These are phyloP conservation scores for Meliscaeva auricollis DNA, from an alignment of 2,888 invertebrate genomes.

Conservation along the genomic window DNA sequence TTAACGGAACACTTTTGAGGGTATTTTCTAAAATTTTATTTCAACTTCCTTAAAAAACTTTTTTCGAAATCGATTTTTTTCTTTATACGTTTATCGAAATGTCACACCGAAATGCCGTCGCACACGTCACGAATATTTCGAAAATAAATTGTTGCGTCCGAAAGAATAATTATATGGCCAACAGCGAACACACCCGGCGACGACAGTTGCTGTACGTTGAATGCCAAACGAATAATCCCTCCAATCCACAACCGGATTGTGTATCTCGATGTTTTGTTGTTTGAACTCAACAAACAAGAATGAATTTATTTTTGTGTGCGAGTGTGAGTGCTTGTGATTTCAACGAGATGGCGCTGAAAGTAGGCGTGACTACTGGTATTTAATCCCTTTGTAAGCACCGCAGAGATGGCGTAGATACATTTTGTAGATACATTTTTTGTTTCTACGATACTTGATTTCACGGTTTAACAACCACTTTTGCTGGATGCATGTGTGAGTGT, in stretches of 20 bases:
- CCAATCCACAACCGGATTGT: conserved; percentile 75
- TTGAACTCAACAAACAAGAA: conserved; percentile 8
- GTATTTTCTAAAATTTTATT: background rate
- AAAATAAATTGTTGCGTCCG: conserved; percentile 34
- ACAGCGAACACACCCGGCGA: conserved; percentile 74
- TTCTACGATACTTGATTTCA: background rate
- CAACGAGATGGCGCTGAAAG: conserved; percentile 76
- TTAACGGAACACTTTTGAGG: conserved; percentile 80
- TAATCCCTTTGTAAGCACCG: conserved; percentile 43
- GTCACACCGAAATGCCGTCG: conserved; percentile 31
- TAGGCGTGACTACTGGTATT: conserved; percentile 44
- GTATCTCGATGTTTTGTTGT: conserved; percentile 26
- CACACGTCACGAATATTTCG: conserved; percentile 29
- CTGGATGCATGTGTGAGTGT: conserved; percentile 9
- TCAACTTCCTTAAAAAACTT: too few species aligned
- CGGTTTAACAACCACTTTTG: conserved; percentile 1
- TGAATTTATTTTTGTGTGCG: conserved; percentile 45
- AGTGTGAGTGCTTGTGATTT: conserved; percentile 20
- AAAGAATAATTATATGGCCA: conserved; percentile 43
- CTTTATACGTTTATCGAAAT: too few species aligned
- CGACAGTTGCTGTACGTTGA: conserved; percentile 74
- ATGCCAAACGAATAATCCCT: conserved; percentile 73
- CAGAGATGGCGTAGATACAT: conserved; percentile 67
- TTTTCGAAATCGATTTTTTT: too few species aligned
- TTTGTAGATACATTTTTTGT: conserved; percentile 46